Evolutionary conservation across 1,140 invertebrate genomes (phyloP).

Genomic region (Bradysia coprophila): DNA sequence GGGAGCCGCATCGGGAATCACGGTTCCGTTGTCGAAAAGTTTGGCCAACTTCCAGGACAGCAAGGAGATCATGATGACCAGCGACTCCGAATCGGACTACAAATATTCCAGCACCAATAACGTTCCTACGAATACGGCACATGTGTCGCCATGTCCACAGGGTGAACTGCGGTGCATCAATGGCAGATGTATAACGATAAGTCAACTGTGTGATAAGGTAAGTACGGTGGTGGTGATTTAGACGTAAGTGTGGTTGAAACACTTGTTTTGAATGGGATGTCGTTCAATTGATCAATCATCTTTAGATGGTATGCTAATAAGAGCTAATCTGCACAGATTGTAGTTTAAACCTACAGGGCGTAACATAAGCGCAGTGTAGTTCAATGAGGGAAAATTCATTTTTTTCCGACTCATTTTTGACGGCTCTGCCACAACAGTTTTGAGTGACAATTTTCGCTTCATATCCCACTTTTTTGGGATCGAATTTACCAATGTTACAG

Average conservation of each 20-base stretch:
- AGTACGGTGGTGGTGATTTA: too few species aligned
- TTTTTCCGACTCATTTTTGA: too few species aligned
- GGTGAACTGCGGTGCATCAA: constrained; percentile 38
- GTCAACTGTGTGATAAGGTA: constrained; percentile 37
- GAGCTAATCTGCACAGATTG: too few species aligned
- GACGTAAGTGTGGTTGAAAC: not conserved
- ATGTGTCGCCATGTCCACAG: constrained; percentile 26
- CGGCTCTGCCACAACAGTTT: too few species aligned
- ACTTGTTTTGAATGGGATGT: not conserved
- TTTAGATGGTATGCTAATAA: too few species aligned
- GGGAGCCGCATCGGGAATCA: constrained; percentile 1
- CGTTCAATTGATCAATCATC: not conserved
- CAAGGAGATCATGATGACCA: constrained; percentile 27
- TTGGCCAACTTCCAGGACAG: constrained; percentile 22
- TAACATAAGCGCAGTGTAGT: too few species aligned
- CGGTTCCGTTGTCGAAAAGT: not conserved
- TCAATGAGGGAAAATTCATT: too few species aligned
- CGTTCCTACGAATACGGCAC: constrained; percentile 1
- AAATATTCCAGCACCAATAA: constrained; percentile 18
- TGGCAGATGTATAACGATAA: constrained; percentile 36
- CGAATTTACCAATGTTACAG: too few species aligned
- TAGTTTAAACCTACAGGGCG: too few species aligned
- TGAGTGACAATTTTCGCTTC: too few species aligned
- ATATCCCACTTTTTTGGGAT: too few species aligned
- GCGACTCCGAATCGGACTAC: constrained; percentile 24